phyloP scores from a whole-genome alignment of 2,797 vertebrate species.

The Karalla daura region DNA sequence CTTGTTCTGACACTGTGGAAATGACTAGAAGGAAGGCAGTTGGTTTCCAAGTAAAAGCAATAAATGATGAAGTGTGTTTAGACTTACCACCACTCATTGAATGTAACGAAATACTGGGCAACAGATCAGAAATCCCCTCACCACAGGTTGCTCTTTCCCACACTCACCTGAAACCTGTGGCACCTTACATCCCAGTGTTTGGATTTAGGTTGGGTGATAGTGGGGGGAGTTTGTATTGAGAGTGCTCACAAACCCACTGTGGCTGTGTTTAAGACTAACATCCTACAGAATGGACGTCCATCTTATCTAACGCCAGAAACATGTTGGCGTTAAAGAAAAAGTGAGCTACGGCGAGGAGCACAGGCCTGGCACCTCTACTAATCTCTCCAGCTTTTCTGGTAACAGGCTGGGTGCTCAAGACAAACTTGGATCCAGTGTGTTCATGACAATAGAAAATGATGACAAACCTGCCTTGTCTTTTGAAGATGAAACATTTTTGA shows the following conservation, averaged over 20 bases:
- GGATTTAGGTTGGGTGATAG: constrained; percentile 33
- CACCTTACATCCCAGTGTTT: constrained; percentile 32
- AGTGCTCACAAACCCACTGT: constrained; percentile 31
- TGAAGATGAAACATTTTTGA: constrained; percentile 31
- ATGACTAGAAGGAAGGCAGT: constrained; percentile 44
- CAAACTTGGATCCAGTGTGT: constrained; percentile 4
- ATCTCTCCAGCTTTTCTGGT: no score
- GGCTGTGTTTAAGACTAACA: constrained; percentile 4
- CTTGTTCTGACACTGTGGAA: constrained; percentile 16
- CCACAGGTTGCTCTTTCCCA: constrained; percentile 40
- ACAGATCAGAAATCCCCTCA: constrained; percentile 37
- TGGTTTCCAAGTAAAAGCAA: constrained; percentile 24
- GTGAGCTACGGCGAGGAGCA: constrained; percentile 8
- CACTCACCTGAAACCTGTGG: constrained; percentile 10
- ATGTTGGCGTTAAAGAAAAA: constrained; percentile 12
- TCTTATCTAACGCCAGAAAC: constrained; percentile 6
- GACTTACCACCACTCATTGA: constrained; percentile 18
- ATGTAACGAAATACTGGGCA: constrained; percentile 32
- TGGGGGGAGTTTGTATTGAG: constrained; percentile 16
- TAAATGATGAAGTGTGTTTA: constrained; percentile 5
- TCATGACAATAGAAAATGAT: constrained; percentile 8
- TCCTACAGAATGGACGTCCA: constrained; percentile 24
- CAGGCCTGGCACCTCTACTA: background rate
- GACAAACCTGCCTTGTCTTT: constrained; percentile 37
- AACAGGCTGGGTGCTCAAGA: background rate